These are phyloP conservation scores for Tiaroga cobitis DNA, from an alignment of 2,797 vertebrate genomes.

Conservation along the genomic window DNA sequence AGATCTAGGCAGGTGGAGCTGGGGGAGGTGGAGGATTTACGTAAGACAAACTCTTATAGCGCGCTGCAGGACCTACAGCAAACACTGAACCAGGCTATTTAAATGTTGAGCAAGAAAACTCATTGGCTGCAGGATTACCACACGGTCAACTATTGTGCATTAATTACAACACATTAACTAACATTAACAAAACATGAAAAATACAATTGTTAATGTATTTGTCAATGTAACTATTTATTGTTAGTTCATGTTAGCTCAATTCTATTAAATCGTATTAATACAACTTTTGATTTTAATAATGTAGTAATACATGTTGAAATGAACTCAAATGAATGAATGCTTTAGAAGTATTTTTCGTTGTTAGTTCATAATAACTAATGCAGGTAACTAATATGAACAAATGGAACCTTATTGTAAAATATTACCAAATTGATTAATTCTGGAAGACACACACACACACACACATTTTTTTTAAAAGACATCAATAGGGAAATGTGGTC, in stretches of 20 bases:
- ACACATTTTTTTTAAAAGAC: too few species aligned
- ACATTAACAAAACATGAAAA: neutral
- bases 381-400: neutral
- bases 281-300: neutral
- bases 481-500: neutral
- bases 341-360: neutral
- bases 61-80: neutral
- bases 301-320: too few species aligned
- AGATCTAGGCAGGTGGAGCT: neutral
- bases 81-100: neutral
- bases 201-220: neutral
- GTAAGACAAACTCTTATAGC: neutral
- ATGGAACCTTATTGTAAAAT: neutral
- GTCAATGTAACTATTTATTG: neutral
- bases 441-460: neutral
- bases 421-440: neutral
- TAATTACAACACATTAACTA: neutral
- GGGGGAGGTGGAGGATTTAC: neutral
- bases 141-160: neutral
- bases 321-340: too few species aligned
- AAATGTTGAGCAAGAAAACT: neutral
- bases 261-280: neutral
- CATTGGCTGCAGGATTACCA: neutral
- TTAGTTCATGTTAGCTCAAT: neutral
- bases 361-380: neutral